Conservation (phyloP, 2,888 invertebrate species). For the Selenia dentaria region DNA sequence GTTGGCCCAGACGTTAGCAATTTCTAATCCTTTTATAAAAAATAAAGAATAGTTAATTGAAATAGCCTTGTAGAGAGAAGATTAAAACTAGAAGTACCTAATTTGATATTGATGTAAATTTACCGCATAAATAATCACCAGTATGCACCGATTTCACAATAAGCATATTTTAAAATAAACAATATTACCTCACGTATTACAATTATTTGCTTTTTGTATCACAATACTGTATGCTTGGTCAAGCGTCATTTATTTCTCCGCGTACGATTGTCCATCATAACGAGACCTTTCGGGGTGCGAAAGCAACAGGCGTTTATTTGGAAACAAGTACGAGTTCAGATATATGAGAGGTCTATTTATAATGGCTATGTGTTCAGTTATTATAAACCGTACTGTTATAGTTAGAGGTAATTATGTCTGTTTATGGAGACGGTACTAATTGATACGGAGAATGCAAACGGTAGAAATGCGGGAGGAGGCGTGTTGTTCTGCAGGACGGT, state of each 20-base stretch:
- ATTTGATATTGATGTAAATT: too few species aligned
- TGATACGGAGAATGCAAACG: constrained; percentile 17
- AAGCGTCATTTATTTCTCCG: constrained; percentile 55
- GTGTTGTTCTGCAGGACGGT: constrained; percentile 7
- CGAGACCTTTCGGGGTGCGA: constrained; percentile 24
- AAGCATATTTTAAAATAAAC: constrained; percentile 4
- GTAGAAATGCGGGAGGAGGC: constrained; percentile 4
- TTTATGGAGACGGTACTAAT: constrained; percentile 42
- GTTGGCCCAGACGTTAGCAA: too few species aligned
- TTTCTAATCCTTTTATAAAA: too few species aligned
- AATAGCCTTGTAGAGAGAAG: too few species aligned
- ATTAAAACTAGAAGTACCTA: too few species aligned
- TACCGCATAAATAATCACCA: too few species aligned
- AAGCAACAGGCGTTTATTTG: background rate
- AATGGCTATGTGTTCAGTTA: constrained; percentile 37
- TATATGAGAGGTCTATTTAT: constrained; percentile 31
- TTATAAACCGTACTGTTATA: constrained; percentile 46
- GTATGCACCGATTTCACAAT: background rate
- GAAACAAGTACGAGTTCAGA: constrained; percentile 12
- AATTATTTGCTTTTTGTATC: constrained; percentile 41
- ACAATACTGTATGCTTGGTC: constrained; percentile 43
- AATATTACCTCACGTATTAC: constrained; percentile 42
- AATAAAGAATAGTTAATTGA: too few species aligned
- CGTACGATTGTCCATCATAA: constrained; percentile 39
- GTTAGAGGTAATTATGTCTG: constrained; percentile 42